phyloP scores from a whole-genome alignment of 2,113 vertebrate genomes.

The Paraplagusia blochii region DNA sequence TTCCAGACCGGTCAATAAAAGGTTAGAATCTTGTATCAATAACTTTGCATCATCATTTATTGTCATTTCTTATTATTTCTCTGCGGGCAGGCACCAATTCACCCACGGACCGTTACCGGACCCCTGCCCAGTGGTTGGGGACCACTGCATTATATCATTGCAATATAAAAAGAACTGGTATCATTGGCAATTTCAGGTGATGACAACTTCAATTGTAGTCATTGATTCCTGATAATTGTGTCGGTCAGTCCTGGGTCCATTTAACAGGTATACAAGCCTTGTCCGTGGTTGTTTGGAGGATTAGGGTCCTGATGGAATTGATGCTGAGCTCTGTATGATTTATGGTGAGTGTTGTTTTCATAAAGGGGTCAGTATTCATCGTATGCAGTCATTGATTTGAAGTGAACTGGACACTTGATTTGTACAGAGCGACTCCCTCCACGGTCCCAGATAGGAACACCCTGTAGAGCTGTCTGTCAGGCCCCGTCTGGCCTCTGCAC shows the following conservation, averaged over 20 bases:
- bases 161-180: conserved; percentile 26
- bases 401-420: conserved; percentile 38
- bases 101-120: no score
- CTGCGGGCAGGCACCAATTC: no score
- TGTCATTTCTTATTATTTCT: no score
- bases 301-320: conserved; percentile 1
- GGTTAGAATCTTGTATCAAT: no score
- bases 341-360: conserved; percentile 22
- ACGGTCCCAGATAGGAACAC: conserved; percentile 22
- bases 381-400: conserved; percentile 49
- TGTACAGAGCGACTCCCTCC: conserved; percentile 17
- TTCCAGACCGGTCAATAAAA: no score
- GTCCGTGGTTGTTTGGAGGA: conserved; percentile 10
- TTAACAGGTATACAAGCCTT: conserved; percentile 3
- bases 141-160: conserved; percentile 4
- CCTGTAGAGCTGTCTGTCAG: conserved; percentile 54
- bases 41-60: no score
- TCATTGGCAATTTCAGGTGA: conserved; percentile 12
- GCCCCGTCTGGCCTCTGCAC: conserved; percentile 29
- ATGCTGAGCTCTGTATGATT: conserved; percentile 25
- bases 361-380: conserved; percentile 28
- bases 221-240: conserved; percentile 42
- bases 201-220: conserved; percentile 16
- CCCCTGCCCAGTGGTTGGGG: no score
- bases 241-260: conserved; percentile 7